Evolutionary conservation across 2,888 invertebrate genomes (phyloP).

Genomic region (Caradrina kadenii): DNA sequence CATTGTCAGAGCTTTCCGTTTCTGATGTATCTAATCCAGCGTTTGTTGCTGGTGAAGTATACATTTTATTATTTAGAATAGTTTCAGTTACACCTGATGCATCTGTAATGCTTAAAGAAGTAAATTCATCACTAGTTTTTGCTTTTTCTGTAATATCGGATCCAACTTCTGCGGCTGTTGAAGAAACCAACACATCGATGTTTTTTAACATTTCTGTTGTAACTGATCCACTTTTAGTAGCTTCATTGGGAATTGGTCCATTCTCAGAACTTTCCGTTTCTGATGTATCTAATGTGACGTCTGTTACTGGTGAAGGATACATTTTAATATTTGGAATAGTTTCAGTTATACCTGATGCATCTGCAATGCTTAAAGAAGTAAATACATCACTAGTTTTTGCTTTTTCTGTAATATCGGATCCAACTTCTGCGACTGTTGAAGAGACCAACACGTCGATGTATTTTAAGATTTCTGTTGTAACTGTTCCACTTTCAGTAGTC

Average conservation of each 20-base stretch:
- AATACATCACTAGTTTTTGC: constrained; percentile 1
- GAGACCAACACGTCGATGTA: background rate
- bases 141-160: constrained; percentile 5
- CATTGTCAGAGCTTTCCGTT: background rate
- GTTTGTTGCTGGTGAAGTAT: constrained; percentile 6
- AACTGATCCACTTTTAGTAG: constrained; percentile 4
- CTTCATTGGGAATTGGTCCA: background rate
- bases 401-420: constrained; percentile 8
- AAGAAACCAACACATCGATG: background rate
- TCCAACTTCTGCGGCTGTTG: background rate
- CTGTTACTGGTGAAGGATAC: background rate
- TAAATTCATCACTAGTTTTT: background rate
- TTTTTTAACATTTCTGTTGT: background rate
- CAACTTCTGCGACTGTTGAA: background rate
- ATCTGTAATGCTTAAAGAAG: background rate
- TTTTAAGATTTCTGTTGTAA: background rate
- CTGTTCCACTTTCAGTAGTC: background rate
- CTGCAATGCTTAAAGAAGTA: background rate
- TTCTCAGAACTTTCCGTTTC: background rate
- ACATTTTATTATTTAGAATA: constrained; percentile 1
- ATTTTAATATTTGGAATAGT: background rate
- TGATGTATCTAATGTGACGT: background rate
- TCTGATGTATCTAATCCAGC: background rate
- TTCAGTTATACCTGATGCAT: background rate
- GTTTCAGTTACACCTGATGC: constrained; percentile 1